phyloP scores from a whole-genome alignment of 2,113 vertebrate genomes.

The Oryctolagus cuniculus region mOryCun1.1 NC_091453.1:5454001-5454500 shows the following conservation, averaged over 20 bases:
- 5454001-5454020: conserved; percentile 7
- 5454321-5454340: conserved; percentile 54
- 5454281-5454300: conserved; percentile 52
- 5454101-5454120: not conserved
- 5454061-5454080: conserved; percentile 22
- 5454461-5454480: too few species aligned
- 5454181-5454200: conserved; percentile 8
- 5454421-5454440: not conserved
- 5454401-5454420: not conserved
- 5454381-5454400: not conserved
- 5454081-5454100: conserved; percentile 26
- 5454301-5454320: conserved; percentile 46
- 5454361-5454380: conserved; percentile 16
- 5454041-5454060: not conserved
- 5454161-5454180: conserved; percentile 41
- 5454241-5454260: not conserved
- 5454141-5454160: conserved; percentile 43
- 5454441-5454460: not conserved
- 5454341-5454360: conserved; percentile 56
- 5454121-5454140: conserved; percentile 9
- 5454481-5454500: too few species aligned
- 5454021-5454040: conserved; percentile 3
- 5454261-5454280: conserved; percentile 11
- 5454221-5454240: not conserved
- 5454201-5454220: not conserved